Evolutionary conservation across 1,140 invertebrate genomes (phyloP).

Genomic region (Temnothorax curvispinosus): DNA sequence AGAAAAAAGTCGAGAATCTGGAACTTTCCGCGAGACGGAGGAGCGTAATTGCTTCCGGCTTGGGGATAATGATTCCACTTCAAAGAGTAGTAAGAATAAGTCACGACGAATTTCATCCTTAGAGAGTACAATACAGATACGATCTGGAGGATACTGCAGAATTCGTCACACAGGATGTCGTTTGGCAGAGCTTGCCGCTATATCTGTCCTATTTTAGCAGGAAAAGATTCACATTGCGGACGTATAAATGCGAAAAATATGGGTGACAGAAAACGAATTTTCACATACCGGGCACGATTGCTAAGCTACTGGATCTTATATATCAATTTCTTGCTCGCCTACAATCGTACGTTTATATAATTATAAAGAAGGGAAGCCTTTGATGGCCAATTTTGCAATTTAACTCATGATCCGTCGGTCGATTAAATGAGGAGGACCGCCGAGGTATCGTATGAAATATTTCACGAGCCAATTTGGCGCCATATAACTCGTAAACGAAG

Average conservation of each 20-base stretch:
- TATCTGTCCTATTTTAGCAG: background rate
- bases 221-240: background rate
- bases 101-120: conserved; percentile 10
- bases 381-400: background rate
- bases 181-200: background rate
- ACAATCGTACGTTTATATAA: background rate
- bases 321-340: background rate
- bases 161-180: background rate
- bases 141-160: background rate
- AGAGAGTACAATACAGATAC: too few species aligned
- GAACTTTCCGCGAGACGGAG: background rate
- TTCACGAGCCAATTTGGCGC: conserved; percentile 68
- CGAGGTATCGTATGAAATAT: conserved; percentile 41
- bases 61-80: conserved; percentile 37
- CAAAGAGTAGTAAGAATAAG: conserved; percentile 1
- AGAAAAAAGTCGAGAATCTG: background rate
- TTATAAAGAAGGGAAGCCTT: background rate
- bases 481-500: conserved; percentile 36
- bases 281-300: background rate
- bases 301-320: background rate
- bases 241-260: conserved; percentile 17
- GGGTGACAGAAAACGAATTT: conserved; percentile 1
- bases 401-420: background rate
- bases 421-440: background rate
- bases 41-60: conserved; percentile 43